Conservation (phyloP, 2,888 invertebrate species). For the Lucinisca nassula region DNA sequence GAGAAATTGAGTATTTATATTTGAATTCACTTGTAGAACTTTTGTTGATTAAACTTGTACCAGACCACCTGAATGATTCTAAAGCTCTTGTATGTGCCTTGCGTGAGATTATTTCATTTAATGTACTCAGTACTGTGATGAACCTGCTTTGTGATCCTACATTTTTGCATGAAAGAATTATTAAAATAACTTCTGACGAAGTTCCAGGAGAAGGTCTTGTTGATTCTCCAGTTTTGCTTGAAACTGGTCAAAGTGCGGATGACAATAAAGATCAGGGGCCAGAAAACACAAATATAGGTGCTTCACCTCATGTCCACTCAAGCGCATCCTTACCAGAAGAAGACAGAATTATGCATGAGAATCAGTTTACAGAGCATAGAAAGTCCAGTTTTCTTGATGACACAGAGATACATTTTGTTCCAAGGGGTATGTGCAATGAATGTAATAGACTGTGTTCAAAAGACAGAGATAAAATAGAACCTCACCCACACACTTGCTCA, state of each 20-base stretch:
- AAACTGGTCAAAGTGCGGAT: background rate
- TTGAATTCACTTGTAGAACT: conserved; percentile 57
- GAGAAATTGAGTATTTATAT: conserved; percentile 65
- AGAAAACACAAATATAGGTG: no score
- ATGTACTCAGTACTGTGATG: conserved; percentile 75
- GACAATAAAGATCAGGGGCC: conserved; percentile 4
- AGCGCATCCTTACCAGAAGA: background rate
- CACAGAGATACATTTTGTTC: conserved; percentile 40
- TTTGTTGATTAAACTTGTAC: conserved; percentile 49
- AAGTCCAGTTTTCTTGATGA: conserved; percentile 27
- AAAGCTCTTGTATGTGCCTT: conserved; percentile 59
- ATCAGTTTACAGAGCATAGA: background rate
- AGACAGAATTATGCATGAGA: background rate
- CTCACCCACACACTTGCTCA: conserved; percentile 58
- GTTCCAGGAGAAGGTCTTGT: conserved; percentile 25
- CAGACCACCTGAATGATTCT: conserved; percentile 47
- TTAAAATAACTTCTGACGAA: conserved; percentile 77
- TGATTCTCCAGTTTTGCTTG: background rate
- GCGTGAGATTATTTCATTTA: conserved; percentile 75
- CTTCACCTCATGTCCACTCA: no score
- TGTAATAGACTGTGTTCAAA: conserved; percentile 60
- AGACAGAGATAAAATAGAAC: conserved; percentile 59
- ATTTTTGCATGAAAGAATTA: conserved; percentile 79
- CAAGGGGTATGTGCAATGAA: conserved; percentile 53
- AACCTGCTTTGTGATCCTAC: conserved; percentile 75